Conservation (phyloP, 2,113 vertebrate species). For the Chlorodrepanis virens region DNA sequence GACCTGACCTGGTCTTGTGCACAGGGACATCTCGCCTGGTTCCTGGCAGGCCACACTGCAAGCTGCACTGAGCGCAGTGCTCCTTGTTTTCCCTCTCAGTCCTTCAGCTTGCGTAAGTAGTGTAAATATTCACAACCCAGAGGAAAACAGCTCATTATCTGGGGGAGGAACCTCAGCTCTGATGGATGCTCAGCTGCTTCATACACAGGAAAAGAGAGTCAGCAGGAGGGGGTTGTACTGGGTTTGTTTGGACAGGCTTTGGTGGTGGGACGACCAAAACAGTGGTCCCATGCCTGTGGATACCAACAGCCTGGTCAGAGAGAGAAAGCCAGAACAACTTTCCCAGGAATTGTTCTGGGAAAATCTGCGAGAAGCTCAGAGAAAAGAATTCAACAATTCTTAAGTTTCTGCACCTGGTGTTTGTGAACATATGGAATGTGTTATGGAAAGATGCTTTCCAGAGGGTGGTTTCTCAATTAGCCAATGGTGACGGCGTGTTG, state of each 20-base stretch:
- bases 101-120: not conserved
- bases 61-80: not conserved
- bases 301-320: not conserved
- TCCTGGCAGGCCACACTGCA: not conserved
- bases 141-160: not conserved
- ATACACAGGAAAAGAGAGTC: not conserved
- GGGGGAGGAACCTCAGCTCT: not conserved
- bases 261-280: not conserved
- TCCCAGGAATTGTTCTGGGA: not conserved
- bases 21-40: rapidly evolving
- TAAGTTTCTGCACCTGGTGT: not conserved
- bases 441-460: not conserved
- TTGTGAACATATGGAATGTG: not conserved
- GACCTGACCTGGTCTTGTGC: not conserved
- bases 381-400: not conserved
- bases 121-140: not conserved
- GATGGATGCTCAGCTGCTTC: not conserved
- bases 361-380: not conserved
- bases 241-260: not conserved
- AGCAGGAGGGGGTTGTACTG: not conserved
- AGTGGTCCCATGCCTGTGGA: not conserved
- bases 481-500: not conserved
- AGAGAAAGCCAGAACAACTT: not conserved
- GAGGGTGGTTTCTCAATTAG: not conserved
- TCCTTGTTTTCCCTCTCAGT: not conserved